Conservation (phyloP, 1,140 invertebrate genomes). For the Daktulosphaira vitifoliae region DNA sequence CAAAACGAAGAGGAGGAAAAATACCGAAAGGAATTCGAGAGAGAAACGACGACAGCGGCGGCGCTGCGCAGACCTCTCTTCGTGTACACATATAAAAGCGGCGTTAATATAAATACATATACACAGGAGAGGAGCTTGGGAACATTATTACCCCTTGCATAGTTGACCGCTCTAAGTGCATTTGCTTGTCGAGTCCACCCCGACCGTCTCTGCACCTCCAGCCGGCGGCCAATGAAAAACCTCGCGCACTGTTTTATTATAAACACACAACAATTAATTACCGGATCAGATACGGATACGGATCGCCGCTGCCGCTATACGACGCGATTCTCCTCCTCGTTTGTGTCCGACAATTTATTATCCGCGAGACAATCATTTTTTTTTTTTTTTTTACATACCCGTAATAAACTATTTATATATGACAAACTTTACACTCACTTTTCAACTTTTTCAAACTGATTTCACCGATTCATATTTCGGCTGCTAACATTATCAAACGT, state of each 20-base stretch:
- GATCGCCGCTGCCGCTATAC: constrained; percentile 27
- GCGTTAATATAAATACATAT: not conserved
- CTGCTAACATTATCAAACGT: too few species aligned
- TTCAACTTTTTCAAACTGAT: too few species aligned
- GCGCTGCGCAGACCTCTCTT: constrained; percentile 1
- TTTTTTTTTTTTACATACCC: too few species aligned
- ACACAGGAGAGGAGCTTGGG: constrained; percentile 15
- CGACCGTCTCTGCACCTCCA: not conserved
- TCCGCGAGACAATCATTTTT: constrained; percentile 6
- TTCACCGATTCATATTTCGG: too few species aligned
- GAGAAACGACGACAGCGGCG: too few species aligned
- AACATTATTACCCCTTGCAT: constrained; percentile 32
- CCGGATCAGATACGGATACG: constrained; percentile 32
- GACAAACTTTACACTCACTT: too few species aligned
- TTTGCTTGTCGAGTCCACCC: constrained; percentile 27
- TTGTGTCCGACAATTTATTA: constrained; percentile 17
- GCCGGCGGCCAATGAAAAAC: constrained; percentile 7
- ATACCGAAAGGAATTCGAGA: constrained; percentile 24
- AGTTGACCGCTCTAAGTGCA: constrained; percentile 34
- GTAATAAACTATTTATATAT: too few species aligned
- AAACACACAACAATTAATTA: constrained; percentile 34
- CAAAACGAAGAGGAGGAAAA: constrained; percentile 23
- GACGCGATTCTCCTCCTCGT: constrained; percentile 22
- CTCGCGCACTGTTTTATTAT: constrained; percentile 17
- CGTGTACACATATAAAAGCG: not conserved